Base-by-base conservation (phyloP, 2,797 vertebrate genomes). In the Lithobates pipiens region DNA sequence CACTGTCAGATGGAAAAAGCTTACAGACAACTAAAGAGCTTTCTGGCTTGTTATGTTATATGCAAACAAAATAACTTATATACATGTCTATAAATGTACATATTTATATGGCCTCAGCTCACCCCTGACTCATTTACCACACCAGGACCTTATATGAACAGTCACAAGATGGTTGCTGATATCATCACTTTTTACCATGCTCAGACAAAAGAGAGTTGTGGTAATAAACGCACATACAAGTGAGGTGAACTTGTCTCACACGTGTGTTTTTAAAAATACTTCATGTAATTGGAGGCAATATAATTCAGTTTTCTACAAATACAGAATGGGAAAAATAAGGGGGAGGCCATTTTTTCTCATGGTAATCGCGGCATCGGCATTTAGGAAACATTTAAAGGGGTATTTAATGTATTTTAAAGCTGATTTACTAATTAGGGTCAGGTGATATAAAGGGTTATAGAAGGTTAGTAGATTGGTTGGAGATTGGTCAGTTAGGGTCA, bases 61-160 rank as follows among this genome's bases (percentile, higher is more conserved):
- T 42, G 42, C 78, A 77, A 21, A 69, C 67, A 75, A 76, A 21
- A 61, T 68, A 16, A 44, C 74, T 29, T 77, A 71, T 65, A 76
- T 76, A 68, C 39, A 73, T 46, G 65, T 86, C 46, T 75, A 70
- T 76, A 70, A 21, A 73, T 74, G 34, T 82, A 82, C 77, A 77
- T 72, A 82, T 77, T 72, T 72, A 65, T 76, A 70, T 76, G 72
- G 85, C 80, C 85, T 65, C 25, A 54, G 32, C 23, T 86, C 39
- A 82, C 36, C 85, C 74, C 74, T 86, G 85, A 86, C 85, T 86
- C 85, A 86, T 34, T 76, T 32, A 36, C 29, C 39, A 36, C 32
- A 76, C 10, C 10, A 86, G 50, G 23, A 27, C 54, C 70, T 39
- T 46, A 42, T 54, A 68, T 77, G 80, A 77, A 72, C 50, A 76